phyloP scores from a whole-genome alignment of 1,140 invertebrate species.

The Anoplophora glabripennis region DNA sequence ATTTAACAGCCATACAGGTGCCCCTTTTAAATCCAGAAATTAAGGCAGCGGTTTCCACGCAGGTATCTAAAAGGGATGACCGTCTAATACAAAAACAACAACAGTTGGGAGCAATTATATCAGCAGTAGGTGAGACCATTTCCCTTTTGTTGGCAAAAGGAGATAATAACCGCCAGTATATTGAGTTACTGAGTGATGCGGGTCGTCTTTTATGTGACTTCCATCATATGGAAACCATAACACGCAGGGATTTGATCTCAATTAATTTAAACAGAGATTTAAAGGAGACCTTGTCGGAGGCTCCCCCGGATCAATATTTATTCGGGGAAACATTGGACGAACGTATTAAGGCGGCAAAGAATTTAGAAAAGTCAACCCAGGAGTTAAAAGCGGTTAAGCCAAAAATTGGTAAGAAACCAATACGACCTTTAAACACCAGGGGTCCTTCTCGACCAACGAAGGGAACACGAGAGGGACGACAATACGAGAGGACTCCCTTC shows the following conservation, averaged over 20 bases:
- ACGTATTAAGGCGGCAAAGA: conserved; percentile 14
- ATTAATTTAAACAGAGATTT: conserved; percentile 15
- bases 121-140: conserved; percentile 4
- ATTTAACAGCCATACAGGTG: not conserved
- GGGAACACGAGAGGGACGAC: not conserved
- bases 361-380: not conserved
- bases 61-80: conserved; percentile 1
- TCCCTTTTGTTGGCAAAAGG: conserved; percentile 6
- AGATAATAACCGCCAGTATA: not conserved
- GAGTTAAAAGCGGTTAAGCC: not conserved
- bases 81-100: not conserved
- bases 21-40: conserved; percentile 1
- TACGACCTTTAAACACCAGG: conserved; percentile 7
- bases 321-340: conserved; percentile 17
- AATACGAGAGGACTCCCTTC: not conserved
- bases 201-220: conserved; percentile 13
- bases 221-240: conserved; percentile 1
- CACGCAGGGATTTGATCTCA: conserved; percentile 9
- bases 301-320: conserved; percentile 11
- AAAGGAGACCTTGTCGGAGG: conserved; percentile 1
- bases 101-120: conserved; percentile 1
- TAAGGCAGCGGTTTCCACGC: not conserved
- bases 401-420: conserved; percentile 4
- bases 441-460: not conserved
- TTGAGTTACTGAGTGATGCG: conserved; percentile 7